A percentile compares a stretch with the other conserved stretches of the same genome.
phyloP scores from a whole-genome alignment of 2,797 vertebrate species.

The Onychomys arenicola region DNA sequence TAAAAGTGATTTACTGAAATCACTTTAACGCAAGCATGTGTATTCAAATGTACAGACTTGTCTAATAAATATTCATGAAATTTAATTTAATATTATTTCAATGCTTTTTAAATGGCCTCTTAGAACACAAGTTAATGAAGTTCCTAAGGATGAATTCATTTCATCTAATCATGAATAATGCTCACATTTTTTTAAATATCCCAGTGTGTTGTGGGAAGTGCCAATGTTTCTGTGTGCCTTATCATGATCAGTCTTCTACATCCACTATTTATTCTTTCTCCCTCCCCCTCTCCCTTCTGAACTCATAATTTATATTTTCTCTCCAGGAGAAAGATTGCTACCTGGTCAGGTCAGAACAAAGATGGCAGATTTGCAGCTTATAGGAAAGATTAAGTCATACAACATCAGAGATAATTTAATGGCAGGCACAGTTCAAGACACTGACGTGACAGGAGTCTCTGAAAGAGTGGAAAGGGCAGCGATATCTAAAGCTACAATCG shows the following conservation, averaged over 20 bases:
- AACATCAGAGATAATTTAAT: conserved; percentile 61
- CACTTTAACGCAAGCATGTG: conserved; percentile 52
- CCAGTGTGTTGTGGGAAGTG: background rate
- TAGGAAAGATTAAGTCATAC: conserved; percentile 63
- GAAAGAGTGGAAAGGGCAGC: background rate
- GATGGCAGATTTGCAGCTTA: conserved; percentile 54
- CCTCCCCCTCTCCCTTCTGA: background rate
- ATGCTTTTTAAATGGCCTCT: conserved; percentile 64
- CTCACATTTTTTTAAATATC: conserved; percentile 39
- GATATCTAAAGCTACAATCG: background rate
- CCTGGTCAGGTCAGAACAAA: conserved; percentile 51
- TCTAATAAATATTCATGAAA: conserved; percentile 66
- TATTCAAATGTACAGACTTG: conserved; percentile 56
- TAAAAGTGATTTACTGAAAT: conserved; percentile 60
- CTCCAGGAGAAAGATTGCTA: conserved; percentile 46
- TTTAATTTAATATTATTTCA: conserved; percentile 72
- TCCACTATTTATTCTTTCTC: conserved; percentile 25
- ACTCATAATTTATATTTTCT: conserved; percentile 61
- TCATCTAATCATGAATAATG: conserved; percentile 42
- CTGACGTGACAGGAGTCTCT: background rate
- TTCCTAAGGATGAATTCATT: conserved; percentile 66
- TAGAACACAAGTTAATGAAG: conserved; percentile 70
- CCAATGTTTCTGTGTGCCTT: background rate
- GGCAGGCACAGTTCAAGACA: background rate
- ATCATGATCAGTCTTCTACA: conserved; percentile 29